phyloP scores from a whole-genome alignment of 2,888 invertebrate genomes.

The Netelia inedita region DNA sequence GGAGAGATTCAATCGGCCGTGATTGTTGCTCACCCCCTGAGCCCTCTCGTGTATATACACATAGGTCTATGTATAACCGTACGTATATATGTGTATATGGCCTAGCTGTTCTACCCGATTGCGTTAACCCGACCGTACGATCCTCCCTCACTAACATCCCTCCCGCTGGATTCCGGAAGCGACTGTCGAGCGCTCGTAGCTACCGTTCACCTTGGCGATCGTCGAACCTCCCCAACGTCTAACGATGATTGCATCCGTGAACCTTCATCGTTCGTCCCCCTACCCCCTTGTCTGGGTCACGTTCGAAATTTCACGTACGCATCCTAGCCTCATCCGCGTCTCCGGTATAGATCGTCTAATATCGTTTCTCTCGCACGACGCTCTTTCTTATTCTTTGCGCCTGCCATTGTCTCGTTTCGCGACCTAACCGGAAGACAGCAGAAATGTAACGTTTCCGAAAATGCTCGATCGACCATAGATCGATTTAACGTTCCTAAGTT shows the following conservation, averaged over 20 bases:
- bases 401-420: conserved; percentile 13
- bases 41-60: conserved; percentile 61
- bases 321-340: conserved; percentile 43
- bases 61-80: conserved; percentile 11
- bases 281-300: conserved; percentile 73
- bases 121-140: conserved; percentile 63
- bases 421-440: conserved; percentile 9
- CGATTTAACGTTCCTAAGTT: not conserved
- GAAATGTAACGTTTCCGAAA: not conserved
- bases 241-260: conserved; percentile 79
- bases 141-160: conserved; percentile 52
- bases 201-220: conserved; percentile 63
- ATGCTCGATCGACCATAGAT: not conserved
- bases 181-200: conserved; percentile 44
- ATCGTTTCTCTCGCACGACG: conserved; percentile 1
- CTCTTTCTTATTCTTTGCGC: not conserved
- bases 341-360: conserved; percentile 15
- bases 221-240: conserved; percentile 71
- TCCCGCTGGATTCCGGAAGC: conserved; percentile 51
- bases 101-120: conserved; percentile 53
- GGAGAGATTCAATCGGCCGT: conserved; percentile 80
- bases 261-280: conserved; percentile 55
- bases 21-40: conserved; percentile 78
- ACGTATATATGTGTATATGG: conserved; percentile 22
- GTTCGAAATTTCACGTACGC: conserved; percentile 76